These are phyloP conservation scores for Nephrotoma guestfalica DNA, from an alignment of 2,888 invertebrate genomes.

Conservation along the genomic window DNA sequence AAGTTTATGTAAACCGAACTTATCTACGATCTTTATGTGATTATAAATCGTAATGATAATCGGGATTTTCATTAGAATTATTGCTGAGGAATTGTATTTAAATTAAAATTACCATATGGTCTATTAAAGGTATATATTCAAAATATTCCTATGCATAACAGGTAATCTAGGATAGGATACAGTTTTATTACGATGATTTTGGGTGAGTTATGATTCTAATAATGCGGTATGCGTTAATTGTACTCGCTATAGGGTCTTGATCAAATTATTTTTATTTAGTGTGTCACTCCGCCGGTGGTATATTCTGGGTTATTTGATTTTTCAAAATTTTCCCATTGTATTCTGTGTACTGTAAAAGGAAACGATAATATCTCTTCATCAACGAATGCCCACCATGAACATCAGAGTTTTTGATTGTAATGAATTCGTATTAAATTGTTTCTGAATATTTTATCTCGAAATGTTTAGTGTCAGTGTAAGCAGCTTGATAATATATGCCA, in stretches of 20 bases:
- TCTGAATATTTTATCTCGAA: too few relatives aligned
- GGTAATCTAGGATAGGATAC: neutral
- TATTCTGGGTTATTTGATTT: neutral
- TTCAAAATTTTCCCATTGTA: neutral
- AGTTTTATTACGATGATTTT: neutral
- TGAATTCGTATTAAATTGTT: neutral
- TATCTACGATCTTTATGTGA: neutral
- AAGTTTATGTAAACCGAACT: neutral
- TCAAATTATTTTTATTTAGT: neutral
- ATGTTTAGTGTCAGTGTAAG: too few relatives aligned
- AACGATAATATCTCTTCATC: neutral
- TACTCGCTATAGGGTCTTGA: neutral
- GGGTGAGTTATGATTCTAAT: neutral
- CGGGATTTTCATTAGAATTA: neutral
- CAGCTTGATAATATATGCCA: too few relatives aligned
- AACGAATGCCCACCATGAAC: neutral
- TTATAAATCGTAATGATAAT: neutral
- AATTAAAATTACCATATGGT: neutral
- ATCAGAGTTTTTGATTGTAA: neutral
- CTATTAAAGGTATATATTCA: neutral
- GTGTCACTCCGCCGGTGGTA: neutral
- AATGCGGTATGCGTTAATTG: neutral
- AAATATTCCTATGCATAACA: neutral
- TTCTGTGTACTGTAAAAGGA: neutral
- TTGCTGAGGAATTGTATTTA: neutral